Base-by-base conservation (phyloP, 2,888 invertebrate genomes). In the Keiferia lycopersicella region DNA sequence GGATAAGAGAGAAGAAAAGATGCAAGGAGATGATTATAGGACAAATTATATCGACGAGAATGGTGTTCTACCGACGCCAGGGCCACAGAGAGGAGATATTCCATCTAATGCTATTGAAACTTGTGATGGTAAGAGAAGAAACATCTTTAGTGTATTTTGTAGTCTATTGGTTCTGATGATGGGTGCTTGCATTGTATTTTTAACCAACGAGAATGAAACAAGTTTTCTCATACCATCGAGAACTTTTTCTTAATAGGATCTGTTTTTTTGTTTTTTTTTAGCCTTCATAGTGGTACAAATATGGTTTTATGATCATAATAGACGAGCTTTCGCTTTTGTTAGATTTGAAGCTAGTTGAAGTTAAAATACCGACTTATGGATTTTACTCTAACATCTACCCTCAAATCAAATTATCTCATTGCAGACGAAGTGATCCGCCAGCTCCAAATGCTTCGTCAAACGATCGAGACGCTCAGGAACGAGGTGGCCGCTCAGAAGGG, bases 401-500 rank as follows among this genome's bases (percentile, higher is more conserved):
- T 34, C 10, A 34, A 34, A 8, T 34, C 12, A 12, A 20, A 18
- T 51, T 12, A 0, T 18, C n/a, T 30, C 12, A 66, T 67, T 75
- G 8, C 81, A 88, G 91, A 92, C 65, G 88, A 87, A 71, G 84
- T 90, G 51, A 81, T 88, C 66, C 83, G 86, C 10, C 88, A 91
- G 64, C 72, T 90, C n/a, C 80, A 82, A 39, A 74, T 83, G 0
- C 81, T 90, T 1, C 83, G 85, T 11, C 78, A 83, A 73, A 85
- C 87, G 10, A 81, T 89, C 66, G 91, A 87, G 45, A 73, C 93
- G 63, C 92, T 97, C 51, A 94, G 95, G 71, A 92, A 93, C 66
- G 95, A 96, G 85, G 91, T 96, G 64, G 94, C 93, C 70, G 93
- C 94, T 67, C 95, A 96, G 82, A 93, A 93, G 59, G 91, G 93